Percentiles rank a stretch among this genome's conserved stretches.
phyloP scores from a whole-genome alignment of 2,113 vertebrate species.

The Trogon surrucura region DNA sequence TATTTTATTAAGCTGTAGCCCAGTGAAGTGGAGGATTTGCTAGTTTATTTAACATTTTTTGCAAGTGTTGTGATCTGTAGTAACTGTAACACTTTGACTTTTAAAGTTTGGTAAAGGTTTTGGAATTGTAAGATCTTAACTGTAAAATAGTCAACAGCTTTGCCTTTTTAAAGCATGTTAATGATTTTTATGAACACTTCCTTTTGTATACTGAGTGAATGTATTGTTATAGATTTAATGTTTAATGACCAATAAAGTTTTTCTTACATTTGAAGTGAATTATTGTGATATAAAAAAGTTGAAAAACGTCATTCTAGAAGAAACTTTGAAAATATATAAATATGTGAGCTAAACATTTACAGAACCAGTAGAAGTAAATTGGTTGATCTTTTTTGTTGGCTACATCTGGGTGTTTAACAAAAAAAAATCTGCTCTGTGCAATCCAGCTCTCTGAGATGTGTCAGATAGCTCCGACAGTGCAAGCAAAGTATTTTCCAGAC shows the following conservation, averaged over 20 bases:
- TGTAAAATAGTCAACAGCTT: conserved; percentile 30
- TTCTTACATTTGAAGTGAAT: conserved; percentile 58
- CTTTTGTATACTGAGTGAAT: conserved; percentile 64
- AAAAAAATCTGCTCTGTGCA: not conserved
- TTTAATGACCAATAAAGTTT: conserved; percentile 71
- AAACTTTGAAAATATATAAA: not conserved
- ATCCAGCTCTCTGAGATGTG: not conserved
- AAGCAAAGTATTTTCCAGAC: not conserved
- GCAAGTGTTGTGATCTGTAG: conserved; percentile 39
- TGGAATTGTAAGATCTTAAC: not conserved
- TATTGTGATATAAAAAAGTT: not conserved
- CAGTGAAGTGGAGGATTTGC: conserved; percentile 44
- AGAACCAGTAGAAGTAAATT: not conserved
- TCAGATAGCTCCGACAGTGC: not conserved
- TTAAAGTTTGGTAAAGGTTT: conserved; percentile 46
- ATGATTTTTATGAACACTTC: conserved; percentile 49
- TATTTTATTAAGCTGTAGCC: conserved; percentile 52
- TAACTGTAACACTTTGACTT: conserved; percentile 55
- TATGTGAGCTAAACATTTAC: not conserved
- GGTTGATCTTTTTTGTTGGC: not conserved
- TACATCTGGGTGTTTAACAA: not conserved
- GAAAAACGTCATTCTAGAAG: not conserved
- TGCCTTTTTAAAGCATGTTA: conserved; percentile 60
- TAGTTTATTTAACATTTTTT: conserved; percentile 52
- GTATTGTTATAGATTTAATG: conserved; percentile 51